Conservation (phyloP, 1,140 invertebrate species). For the Scaptodrosophila lebanonensis region DNA sequence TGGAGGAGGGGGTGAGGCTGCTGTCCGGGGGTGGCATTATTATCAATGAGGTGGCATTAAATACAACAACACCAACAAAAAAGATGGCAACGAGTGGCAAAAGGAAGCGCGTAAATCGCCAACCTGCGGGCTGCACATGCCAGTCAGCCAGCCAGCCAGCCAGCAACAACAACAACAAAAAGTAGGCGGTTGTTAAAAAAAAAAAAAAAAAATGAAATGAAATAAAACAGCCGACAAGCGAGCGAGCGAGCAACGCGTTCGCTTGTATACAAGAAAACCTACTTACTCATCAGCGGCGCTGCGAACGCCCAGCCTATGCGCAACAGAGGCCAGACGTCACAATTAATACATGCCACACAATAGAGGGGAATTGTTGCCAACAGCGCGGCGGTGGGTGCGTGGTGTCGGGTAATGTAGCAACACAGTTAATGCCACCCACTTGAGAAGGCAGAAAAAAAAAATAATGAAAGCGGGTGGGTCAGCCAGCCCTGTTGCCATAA, state of each 20-base stretch:
- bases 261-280: slow-evolving; percentile 66
- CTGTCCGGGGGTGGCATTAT: slow-evolving; percentile 50
- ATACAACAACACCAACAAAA: slow-evolving; percentile 10
- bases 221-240: neutral
- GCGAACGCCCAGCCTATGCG: too few relatives aligned
- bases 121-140: neutral
- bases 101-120: neutral
- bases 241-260: slow-evolving; percentile 8
- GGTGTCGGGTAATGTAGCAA: slow-evolving; percentile 1
- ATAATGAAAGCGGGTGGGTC: neutral
- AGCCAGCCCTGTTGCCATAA: neutral
- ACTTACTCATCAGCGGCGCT: slow-evolving; percentile 62
- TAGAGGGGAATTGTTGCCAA: slow-evolving; percentile 4
- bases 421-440: slow-evolving; percentile 65
- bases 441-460: neutral
- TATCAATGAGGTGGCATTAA: slow-evolving; percentile 62
- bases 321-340: slow-evolving; percentile 67
- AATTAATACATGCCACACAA: slow-evolving; percentile 57
- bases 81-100: too few relatives aligned
- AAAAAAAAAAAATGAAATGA: slow-evolving; percentile 1
- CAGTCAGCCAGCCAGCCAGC: too few relatives aligned
- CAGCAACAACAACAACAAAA: neutral
- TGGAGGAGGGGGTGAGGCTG: slow-evolving; percentile 39
- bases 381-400: slow-evolving; percentile 1
- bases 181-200: slow-evolving; percentile 4